Base-by-base conservation (phyloP, 2,888 invertebrate species). In the Leucophora obtusa region DNA sequence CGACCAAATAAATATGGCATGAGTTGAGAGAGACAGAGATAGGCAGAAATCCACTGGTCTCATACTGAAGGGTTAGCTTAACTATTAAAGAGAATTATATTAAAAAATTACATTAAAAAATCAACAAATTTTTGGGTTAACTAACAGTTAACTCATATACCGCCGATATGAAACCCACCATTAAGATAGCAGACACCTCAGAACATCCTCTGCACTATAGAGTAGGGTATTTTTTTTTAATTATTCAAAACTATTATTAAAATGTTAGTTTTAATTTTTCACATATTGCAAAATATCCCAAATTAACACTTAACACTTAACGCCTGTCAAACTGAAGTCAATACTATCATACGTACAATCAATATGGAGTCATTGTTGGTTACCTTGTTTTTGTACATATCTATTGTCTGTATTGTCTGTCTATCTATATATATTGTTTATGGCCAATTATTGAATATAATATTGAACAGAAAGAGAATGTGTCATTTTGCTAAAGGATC, bases 331-430 rank as follows among this genome's bases (percentile, higher is more conserved):
- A 17, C 53, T 69, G 15, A 54, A 70, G 54, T 79, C 69, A 69
- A 59, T 65, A 65, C 28, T 47, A 47, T n/a, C 43, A 47, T 11
- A n/a, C n/a, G n/a, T n/a, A 63, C 56, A 63, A 17, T 28, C 35
- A 65, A 53, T 38, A 62, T 15, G 15, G 17, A 63, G 17, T 28
- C 33, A 47, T 65, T 43, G 38, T 7, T 50, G 62, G 62, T 74
- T 59, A 54, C 54, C 35, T 68, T 18, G 53, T 85, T 84, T 80
- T 76, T 73, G 51, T 70, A 8, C n/a, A 33, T 14, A 17, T 17
- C 33, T 58, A 58, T 63, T 38, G 59, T 17, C 56, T 21, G 24
- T 77, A 21, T 59, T 68, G 50, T 59, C 38, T 11, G 21, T 21
- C 9, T 58, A 17, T 54, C 35, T 38, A 47, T 17, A 60, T 15